phyloP scores from a whole-genome alignment of 2,797 vertebrate species.

The Parotocinclus haroldoi region DNA sequence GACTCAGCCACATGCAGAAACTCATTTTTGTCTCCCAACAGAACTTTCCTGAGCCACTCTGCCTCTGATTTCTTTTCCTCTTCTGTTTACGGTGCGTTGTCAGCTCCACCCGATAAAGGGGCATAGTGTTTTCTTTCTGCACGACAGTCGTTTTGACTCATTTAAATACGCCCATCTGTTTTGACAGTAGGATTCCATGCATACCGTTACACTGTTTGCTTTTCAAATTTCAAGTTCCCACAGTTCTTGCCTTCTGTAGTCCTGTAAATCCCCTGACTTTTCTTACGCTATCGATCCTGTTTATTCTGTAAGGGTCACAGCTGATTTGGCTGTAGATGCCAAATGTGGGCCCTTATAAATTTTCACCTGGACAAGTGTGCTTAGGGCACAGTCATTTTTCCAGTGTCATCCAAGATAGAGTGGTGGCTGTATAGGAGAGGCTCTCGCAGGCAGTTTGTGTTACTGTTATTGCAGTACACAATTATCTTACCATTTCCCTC shows the following conservation, averaged over 20 bases:
- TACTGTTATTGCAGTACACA: constrained; percentile 10
- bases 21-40: constrained; percentile 1
- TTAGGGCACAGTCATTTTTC: constrained; percentile 14
- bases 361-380: constrained; percentile 23
- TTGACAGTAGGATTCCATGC: constrained; percentile 14
- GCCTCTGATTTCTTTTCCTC: constrained; percentile 12
- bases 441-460: not conserved
- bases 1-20: constrained; percentile 17
- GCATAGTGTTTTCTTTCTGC: constrained; percentile 12
- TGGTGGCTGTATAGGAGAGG: not conserved
- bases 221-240: constrained; percentile 20
- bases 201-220: constrained; percentile 24
- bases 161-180: constrained; percentile 21
- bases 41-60: constrained; percentile 34
- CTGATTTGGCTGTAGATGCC: not conserved
- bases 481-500: constrained; percentile 27
- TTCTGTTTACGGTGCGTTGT: constrained; percentile 10
- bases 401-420: constrained; percentile 2
- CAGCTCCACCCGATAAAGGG: too few relatives aligned
- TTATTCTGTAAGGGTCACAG: constrained; percentile 13
- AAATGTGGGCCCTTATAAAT: not conserved
- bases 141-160: constrained; percentile 23
- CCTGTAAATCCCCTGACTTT: too few relatives aligned
- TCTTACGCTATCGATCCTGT: constrained; percentile 3
- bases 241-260: too few relatives aligned